Evolutionary conservation across 1,140 invertebrate species (phyloP).

Genomic region (Euglossa dilemma): DNA sequence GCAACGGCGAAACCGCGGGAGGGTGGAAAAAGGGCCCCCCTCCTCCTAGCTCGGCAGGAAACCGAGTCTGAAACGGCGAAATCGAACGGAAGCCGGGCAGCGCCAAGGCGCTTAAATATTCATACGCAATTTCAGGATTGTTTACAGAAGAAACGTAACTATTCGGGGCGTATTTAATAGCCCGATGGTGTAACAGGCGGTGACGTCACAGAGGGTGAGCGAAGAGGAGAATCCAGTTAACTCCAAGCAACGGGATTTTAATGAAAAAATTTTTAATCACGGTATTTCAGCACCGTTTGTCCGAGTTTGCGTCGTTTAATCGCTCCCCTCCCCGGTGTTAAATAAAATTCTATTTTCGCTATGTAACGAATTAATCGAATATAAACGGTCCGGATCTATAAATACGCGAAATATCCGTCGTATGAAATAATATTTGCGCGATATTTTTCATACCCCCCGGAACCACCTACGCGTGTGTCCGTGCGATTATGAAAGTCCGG

Average conservation of each 20-base stretch:
- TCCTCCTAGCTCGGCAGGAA: conserved; percentile 14
- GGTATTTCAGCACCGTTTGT: not conserved
- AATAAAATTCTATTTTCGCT: too few species aligned
- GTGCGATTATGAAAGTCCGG: too few species aligned
- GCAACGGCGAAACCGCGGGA: conserved; percentile 36
- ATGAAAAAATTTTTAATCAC: not conserved
- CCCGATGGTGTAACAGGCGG: not conserved
- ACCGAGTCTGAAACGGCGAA: conserved; percentile 18
- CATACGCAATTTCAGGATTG: not conserved
- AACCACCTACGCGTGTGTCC: too few species aligned
- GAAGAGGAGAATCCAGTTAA: not conserved
- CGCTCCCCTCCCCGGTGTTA: not conserved
- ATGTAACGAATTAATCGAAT: too few species aligned
- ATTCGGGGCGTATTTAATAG: not conserved
- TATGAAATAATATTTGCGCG: too few species aligned
- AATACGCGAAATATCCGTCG: too few species aligned
- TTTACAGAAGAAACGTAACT: not conserved
- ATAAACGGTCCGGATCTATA: too few species aligned
- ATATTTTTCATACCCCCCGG: too few species aligned
- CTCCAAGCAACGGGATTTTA: not conserved
- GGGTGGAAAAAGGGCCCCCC: conserved; percentile 4
- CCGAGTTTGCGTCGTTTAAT: not conserved
- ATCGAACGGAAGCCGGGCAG: not conserved
- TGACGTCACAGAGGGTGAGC: too few species aligned
- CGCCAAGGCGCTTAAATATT: not conserved